Base-by-base conservation (phyloP, 2,113 vertebrate genomes). In the Choloepus hoffmanni region DNA sequence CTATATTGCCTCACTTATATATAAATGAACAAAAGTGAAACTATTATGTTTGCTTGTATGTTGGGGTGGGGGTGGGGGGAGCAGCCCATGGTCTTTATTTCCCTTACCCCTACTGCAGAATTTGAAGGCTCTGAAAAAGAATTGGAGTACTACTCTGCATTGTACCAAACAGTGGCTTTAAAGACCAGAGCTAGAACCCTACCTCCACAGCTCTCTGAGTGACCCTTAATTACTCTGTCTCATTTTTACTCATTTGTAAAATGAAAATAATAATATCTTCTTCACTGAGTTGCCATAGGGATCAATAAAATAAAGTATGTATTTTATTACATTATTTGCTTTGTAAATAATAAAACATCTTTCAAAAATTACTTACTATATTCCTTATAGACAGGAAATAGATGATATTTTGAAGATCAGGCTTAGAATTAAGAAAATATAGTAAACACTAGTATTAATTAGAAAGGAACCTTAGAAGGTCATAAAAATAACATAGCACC, bases 221-320 rank as follows among this genome's bases (percentile, higher is more conserved):
- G 30, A 82, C 13, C 43, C 21, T 63, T 92, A 73, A 65, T 68
- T 76, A 89, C 23, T 77, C 89, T 85, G n/a, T 45, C 53, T 86
- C 21, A 50, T 94, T 90, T 79, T 92, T 50, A 87, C 67, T 92
- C 23, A 94, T 68, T 36, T 76, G 1, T 79, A 85, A 91, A 95
- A 26, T 55, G 48, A 50, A 50, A 50, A 50, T 50, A 81, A 68
- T 55, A 92, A 90, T 78, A 76, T 93, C 76, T 96, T 91, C 48
- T 23, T 83, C 8, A 68, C 7, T 68, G 21, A 67, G 60, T 62
- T 79, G 10, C 30, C 78, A 68, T 28, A 90, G 70, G 58, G 30
- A 48, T 77, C 79, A 95, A 87, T 84, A 55, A 89, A 91, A 93
- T 91, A 87, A 76, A 55, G 28, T 50, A 77, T 23, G 18, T 81